These are phyloP conservation scores for Corvus moneduloides DNA, from an alignment of 2,113 vertebrate genomes.

Conservation along the genomic window DNA sequence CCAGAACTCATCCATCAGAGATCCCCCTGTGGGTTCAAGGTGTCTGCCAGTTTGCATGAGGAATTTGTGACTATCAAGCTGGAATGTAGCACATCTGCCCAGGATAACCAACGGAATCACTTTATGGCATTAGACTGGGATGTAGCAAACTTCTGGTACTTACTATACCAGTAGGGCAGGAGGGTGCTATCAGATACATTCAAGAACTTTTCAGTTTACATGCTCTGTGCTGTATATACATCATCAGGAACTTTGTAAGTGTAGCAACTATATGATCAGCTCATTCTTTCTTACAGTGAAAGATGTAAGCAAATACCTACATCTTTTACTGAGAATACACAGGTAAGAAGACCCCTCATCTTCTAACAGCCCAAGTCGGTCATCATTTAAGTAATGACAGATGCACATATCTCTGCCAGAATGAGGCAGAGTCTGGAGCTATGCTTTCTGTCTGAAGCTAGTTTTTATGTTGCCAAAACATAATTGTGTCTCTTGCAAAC, in stretches of 20 bases:
- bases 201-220: not conserved
- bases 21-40: accelerated
- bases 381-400: constrained; percentile 32
- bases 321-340: not conserved
- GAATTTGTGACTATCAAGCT: not conserved
- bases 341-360: not conserved
- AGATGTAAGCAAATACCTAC: not conserved
- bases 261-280: not conserved
- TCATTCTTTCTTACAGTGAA: not conserved
- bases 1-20: not conserved
- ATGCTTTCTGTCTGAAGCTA: constrained; percentile 23
- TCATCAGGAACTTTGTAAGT: not conserved
- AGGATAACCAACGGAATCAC: not conserved
- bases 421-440: constrained; percentile 59
- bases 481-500: constrained; percentile 7
- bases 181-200: not conserved
- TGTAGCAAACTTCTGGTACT: not conserved
- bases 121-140: not conserved
- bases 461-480: constrained; percentile 24
- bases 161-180: not conserved
- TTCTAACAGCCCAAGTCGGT: not conserved
- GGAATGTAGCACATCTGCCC: not conserved
- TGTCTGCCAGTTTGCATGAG: not conserved
- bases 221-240: not conserved
- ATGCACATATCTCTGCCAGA: not conserved